Evolutionary conservation across 2,797 vertebrate genomes (phyloP).

Genomic region (Mallotus villosus): DNA sequence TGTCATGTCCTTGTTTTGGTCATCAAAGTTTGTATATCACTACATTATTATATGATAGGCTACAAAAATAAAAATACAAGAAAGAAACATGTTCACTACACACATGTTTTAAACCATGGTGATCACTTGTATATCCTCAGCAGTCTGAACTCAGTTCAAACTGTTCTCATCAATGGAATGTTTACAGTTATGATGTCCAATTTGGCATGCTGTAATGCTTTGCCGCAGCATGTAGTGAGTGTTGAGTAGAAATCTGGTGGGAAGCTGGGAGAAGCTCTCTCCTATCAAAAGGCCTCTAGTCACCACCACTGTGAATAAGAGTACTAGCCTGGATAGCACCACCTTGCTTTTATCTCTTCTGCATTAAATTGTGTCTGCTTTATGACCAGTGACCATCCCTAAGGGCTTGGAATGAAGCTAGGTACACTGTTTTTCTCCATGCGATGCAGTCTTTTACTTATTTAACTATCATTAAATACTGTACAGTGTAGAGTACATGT

Average conservation of each 20-base stretch:
- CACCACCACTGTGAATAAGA: constrained; percentile 43
- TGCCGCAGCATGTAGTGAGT: background rate
- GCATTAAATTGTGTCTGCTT: background rate
- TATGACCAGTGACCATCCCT: constrained; percentile 3
- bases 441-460: background rate
- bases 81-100: too few relatives aligned
- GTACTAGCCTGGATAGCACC: constrained; percentile 63
- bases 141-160: background rate
- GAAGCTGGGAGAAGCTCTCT: constrained; percentile 43
- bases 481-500: background rate
- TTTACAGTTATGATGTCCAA: background rate
- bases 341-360: constrained; percentile 25
- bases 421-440: background rate
- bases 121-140: background rate
- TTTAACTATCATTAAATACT: background rate
- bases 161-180: background rate
- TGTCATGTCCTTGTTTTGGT: too few relatives aligned
- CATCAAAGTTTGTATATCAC: too few relatives aligned
- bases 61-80: too few relatives aligned
- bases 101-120: background rate
- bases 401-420: background rate
- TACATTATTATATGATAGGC: too few relatives aligned
- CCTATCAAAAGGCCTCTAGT: constrained; percentile 50
- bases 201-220: too few relatives aligned
- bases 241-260: constrained; percentile 51